A percentile compares a stretch with the other conserved stretches of the same genome.
Conservation (phyloP, 2,113 vertebrate genomes). For the Callipepla squamata region DNA sequence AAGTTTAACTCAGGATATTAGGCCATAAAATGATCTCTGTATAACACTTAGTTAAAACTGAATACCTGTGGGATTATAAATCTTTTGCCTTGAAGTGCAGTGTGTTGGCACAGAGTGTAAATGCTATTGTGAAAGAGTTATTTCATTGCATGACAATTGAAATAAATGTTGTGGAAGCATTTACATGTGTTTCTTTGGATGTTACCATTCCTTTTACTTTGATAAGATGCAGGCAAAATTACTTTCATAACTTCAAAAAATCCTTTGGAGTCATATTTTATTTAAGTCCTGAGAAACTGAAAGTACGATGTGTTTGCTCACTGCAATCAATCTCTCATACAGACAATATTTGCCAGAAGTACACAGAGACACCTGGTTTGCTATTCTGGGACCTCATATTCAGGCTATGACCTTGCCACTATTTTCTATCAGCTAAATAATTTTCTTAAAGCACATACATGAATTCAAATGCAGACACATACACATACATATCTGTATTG, state of each 20-base stretch:
- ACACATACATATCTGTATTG: accelerated
- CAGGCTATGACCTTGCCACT: not conserved
- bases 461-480: accelerated
- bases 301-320: conserved; percentile 18
- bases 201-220: conserved; percentile 29
- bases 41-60: conserved; percentile 6
- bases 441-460: not conserved
- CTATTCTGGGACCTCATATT: not conserved
- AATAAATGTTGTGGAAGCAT: conserved; percentile 58
- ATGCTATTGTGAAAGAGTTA: conserved; percentile 46
- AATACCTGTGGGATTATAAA: conserved; percentile 51
- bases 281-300: conserved; percentile 12
- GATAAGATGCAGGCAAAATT: conserved; percentile 61
- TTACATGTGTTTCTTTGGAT: conserved; percentile 58
- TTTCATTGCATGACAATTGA: conserved; percentile 58
- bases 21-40: conserved; percentile 29
- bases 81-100: conserved; percentile 48
- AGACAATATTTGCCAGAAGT: not conserved
- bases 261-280: conserved; percentile 21
- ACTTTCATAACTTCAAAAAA: conserved; percentile 41
- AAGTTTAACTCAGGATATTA: not conserved
- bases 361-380: conserved; percentile 4
- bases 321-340: not conserved
- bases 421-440: not conserved
- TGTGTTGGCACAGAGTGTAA: conserved; percentile 24